Evolutionary conservation across 37 sponge, comb jelly and placozoan species (phyloP).

Genomic region (Mnemiopsis leidyi): DNA sequence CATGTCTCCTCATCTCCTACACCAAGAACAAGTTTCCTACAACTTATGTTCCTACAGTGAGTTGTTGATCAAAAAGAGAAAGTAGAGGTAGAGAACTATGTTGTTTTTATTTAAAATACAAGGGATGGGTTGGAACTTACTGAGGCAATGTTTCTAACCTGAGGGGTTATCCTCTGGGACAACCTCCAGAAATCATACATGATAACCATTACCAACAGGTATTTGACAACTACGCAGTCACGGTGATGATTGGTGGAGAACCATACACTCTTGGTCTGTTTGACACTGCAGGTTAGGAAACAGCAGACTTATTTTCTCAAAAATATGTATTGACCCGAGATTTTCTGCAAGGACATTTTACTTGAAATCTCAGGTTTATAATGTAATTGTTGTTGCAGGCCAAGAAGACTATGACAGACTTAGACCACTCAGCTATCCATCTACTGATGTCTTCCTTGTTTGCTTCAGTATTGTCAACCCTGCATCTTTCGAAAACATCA

Average conservation of each 20-base stretch:
- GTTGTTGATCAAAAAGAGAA: background rate
- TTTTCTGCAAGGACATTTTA: no score
- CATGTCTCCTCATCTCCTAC: slow-evolving; percentile 14
- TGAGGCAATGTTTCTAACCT: no score
- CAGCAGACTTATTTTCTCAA: no score
- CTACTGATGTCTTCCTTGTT: slow-evolving; percentile 95
- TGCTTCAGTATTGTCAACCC: slow-evolving; percentile 94
- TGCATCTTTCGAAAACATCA: slow-evolving; percentile 97
- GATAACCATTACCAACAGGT: slow-evolving; percentile 69
- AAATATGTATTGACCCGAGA: no score
- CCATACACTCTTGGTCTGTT: slow-evolving; percentile 97
- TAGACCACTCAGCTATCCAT: slow-evolving; percentile 93
- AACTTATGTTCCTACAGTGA: background rate
- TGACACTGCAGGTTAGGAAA: slow-evolving; percentile 82
- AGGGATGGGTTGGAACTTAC: no score
- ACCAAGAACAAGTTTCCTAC: slow-evolving; percentile 3
- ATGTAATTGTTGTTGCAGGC: slow-evolving; percentile 65
- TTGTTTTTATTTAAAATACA: no score
- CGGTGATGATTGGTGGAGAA: slow-evolving; percentile 98
- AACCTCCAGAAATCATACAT: background rate
- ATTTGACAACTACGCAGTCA: slow-evolving; percentile 98
- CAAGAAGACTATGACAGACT: slow-evolving; percentile 97
- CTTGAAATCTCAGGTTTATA: no score
- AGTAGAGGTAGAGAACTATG: no score
- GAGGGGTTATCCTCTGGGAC: no score